Evolutionary conservation across 2,888 invertebrate species (phyloP), one percentile per base, ranked within the genome.

Genomic region (Flabesymbios commensalis): DNA sequence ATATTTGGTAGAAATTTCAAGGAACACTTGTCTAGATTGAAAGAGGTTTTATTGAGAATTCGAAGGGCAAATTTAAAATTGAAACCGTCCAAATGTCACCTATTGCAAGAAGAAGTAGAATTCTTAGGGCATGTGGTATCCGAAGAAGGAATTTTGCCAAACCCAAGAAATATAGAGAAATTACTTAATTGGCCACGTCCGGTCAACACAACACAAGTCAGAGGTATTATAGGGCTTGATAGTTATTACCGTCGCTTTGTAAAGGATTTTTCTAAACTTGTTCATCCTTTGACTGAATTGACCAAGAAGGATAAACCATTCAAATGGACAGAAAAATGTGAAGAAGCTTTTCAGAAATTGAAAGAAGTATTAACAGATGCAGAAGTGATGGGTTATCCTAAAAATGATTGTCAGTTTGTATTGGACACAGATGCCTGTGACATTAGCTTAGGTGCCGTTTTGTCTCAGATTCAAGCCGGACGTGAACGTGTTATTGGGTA

Each of bases 71-170:
- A 59, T 10, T 29, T 61, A 1, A 58, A 54, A 14, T 19, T 54
- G n/a, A 51, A 58, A n/a, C 48, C 69, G 0, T 53, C 51, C 19
- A 70, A 68, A 41, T 70, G 69, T n/a, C n/a, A n/a, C n/a, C n/a
- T n/a, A n/a, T n/a, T n/a, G n/a, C n/a, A n/a, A n/a, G n/a, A n/a
- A 10, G 31, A 59, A 29, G 63, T 68, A 0, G 48, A 55, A 26
- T 70, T 70, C 29, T 24, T 68, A 0, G 69, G 68, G 0, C 58
- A 61, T 49, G 24, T 53, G 1, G 49, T 61, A 5, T 42, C 42
- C n/a, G 33, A 14, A 1, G 31, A 28, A 19, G 59, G 59, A 26
- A 14, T 59, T 2, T 7, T 17, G 2, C 41, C 54, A 14, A 19
- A 41, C 3, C 49, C 36, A 14, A 29, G 32, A 1, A 57, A 61